Evolutionary conservation across 2,888 invertebrate species (phyloP), one percentile per base, ranked within the genome.

Genomic region (Drosophila lutescens): DNA sequence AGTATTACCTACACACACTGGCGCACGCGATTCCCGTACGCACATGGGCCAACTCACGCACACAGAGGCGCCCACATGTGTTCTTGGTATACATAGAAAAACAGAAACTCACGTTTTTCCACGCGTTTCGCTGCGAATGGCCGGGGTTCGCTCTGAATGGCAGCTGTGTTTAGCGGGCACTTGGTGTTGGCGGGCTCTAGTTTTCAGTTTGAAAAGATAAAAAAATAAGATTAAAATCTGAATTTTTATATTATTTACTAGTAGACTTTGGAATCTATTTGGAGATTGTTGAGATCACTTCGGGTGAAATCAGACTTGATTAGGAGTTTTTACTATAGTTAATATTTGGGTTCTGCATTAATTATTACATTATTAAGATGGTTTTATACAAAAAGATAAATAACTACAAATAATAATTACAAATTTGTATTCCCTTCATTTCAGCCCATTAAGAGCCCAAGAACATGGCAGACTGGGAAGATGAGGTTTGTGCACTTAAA

Each of bases 71-170:
- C 79, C 79, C 83, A 84, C 83, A 84, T 83, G 83, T 86, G 83
- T 80, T 82, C 82, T 82, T 83, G 73, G 90, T 90, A 90, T 90
- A 90, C 89, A 90, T 89, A 90, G 84, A 89, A 88, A 80, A 87
- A 82, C 88, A 86, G 77, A 80, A 74, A 82, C 78, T 85, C 82
- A 82, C 82, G 80, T 83, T 83, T 80, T 78, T 70, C 61, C 65
- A 65, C 71, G 57, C 74, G 47, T 66, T 56, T 47, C 63, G 40
- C 2, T 6, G 81, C 49, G 85, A 81, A 79, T 73, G 75, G 49
- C 8, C 61, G 65, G 72, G 0, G 44, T 10, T 15, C 47, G 43
- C 4, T 17, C 9, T 61, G 57, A 49, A 38, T 20, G 56, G 44
- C n/a, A 12, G 36, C 40, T 58, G 40, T 41, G 40, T 57, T 54